Evolutionary conservation across 2,888 invertebrate species (phyloP).

Genomic region (Phanerotoma sp.): DNA sequence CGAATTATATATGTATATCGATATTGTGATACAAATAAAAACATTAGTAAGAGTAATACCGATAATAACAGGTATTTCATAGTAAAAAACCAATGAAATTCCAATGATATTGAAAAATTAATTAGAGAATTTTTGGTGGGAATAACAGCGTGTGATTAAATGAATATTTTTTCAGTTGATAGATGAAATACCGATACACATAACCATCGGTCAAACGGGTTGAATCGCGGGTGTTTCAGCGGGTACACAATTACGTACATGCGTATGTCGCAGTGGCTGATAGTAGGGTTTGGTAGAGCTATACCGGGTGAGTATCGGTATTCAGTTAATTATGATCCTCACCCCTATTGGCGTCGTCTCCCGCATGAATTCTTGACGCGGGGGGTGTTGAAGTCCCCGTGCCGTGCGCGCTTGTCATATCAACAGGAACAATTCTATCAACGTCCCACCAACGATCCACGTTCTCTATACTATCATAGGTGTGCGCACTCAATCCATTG

Average conservation of each 20-base stretch:
- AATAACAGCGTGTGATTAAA: constrained; percentile 7
- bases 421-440: constrained; percentile 49
- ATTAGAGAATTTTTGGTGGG: no score
- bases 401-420: constrained; percentile 56
- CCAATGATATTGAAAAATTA: no score
- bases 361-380: constrained; percentile 56
- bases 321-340: constrained; percentile 57
- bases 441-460: constrained; percentile 1
- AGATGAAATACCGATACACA: constrained; percentile 24
- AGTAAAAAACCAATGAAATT: no score
- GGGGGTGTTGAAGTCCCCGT: constrained; percentile 48
- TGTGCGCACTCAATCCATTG: neutral
- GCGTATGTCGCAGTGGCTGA: constrained; percentile 29
- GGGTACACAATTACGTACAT: constrained; percentile 50
- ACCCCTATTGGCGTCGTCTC: constrained; percentile 33
- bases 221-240: constrained; percentile 20
- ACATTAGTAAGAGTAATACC: no score
- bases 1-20: no score
- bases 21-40: no score
- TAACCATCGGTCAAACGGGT: constrained; percentile 22
- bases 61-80: no score
- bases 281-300: constrained; percentile 27
- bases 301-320: constrained; percentile 54
- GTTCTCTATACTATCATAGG: neutral
- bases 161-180: constrained; percentile 20